phyloP scores from a whole-genome alignment of 2,888 invertebrate species.

The Drosophila putrida region DNA sequence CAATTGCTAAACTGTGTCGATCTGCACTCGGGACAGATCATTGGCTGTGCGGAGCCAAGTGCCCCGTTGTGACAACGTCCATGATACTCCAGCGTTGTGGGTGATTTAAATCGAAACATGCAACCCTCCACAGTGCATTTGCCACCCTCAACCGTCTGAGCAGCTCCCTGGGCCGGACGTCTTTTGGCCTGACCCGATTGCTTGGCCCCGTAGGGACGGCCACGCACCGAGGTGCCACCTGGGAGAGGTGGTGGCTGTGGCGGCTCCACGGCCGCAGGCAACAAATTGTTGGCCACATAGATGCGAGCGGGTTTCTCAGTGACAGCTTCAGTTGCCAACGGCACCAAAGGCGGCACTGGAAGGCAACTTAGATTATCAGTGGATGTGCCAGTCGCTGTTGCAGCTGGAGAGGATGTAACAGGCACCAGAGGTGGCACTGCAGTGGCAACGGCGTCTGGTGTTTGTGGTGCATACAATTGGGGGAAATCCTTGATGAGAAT shows the following conservation, averaged over 20 bases:
- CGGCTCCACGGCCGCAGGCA: slow-evolving; percentile 62
- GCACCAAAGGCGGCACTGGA: slow-evolving; percentile 53
- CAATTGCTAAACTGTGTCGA: slow-evolving; percentile 86
- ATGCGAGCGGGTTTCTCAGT: slow-evolving; percentile 82
- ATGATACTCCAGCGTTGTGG: slow-evolving; percentile 82
- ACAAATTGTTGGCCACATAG: slow-evolving; percentile 84
- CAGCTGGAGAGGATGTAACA: slow-evolving; percentile 44
- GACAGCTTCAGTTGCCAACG: slow-evolving; percentile 23
- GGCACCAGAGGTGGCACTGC: slow-evolving; percentile 73
- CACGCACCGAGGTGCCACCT: slow-evolving; percentile 82
- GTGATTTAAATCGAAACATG: slow-evolving; percentile 83
- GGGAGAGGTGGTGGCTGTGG: slow-evolving; percentile 1
- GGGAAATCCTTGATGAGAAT: slow-evolving; percentile 63
- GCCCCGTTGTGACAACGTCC: slow-evolving; percentile 81
- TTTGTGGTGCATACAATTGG: slow-evolving; percentile 42
- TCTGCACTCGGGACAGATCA: slow-evolving; percentile 89
- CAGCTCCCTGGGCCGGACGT: slow-evolving; percentile 54
- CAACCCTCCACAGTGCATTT: slow-evolving; percentile 83
- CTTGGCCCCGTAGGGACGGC: slow-evolving; percentile 84
- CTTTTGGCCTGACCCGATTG: slow-evolving; percentile 79
- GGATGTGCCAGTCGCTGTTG: not conserved
- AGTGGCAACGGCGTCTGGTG: slow-evolving; percentile 7
- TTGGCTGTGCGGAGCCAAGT: slow-evolving; percentile 59
- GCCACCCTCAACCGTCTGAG: slow-evolving; percentile 62
- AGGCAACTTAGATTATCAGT: slow-evolving; percentile 23